Conservation (phyloP, 1,140 invertebrate genomes). For the Bombus picipes region DNA sequence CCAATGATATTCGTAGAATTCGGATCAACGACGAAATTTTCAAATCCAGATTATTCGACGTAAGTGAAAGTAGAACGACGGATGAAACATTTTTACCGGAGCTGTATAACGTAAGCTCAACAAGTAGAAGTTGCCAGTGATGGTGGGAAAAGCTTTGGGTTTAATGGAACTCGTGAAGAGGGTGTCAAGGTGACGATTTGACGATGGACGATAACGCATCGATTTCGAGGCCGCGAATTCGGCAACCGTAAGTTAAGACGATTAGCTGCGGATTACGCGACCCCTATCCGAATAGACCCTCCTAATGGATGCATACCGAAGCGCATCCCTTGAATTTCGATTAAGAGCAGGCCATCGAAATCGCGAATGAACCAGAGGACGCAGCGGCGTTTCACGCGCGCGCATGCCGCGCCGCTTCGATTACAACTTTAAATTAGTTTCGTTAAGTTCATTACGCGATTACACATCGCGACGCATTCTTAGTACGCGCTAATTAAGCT, state of each 20-base stretch:
- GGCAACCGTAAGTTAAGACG: conserved; percentile 32
- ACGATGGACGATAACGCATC: conserved; percentile 27
- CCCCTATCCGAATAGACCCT: background rate
- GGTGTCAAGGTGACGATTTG: conserved; percentile 8
- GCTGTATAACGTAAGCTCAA: background rate
- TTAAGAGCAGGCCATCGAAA: conserved; percentile 31
- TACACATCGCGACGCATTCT: conserved; percentile 50
- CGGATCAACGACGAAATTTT: no score
- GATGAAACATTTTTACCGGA: background rate
- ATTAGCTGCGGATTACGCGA: conserved; percentile 32
- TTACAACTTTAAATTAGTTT: conserved; percentile 57
- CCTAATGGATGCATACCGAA: conserved; percentile 22
- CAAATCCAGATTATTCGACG: no score
- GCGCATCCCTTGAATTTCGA: conserved; percentile 44
- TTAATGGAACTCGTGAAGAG: background rate
- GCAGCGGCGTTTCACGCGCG: background rate
- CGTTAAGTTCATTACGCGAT: conserved; percentile 48
- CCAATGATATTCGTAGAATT: no score
- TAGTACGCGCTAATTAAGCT: conserved; percentile 31
- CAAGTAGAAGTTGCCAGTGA: background rate
- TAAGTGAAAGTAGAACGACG: no score
- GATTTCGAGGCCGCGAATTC: background rate
- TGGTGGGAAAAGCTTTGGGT: no score
- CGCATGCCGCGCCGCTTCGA: conserved; percentile 15
- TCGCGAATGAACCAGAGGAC: background rate